A percentile compares a stretch with the other conserved stretches of the same genome.
Conservation (phyloP, 1,140 invertebrate species). For the Rhagoletis zephyria region DNA sequence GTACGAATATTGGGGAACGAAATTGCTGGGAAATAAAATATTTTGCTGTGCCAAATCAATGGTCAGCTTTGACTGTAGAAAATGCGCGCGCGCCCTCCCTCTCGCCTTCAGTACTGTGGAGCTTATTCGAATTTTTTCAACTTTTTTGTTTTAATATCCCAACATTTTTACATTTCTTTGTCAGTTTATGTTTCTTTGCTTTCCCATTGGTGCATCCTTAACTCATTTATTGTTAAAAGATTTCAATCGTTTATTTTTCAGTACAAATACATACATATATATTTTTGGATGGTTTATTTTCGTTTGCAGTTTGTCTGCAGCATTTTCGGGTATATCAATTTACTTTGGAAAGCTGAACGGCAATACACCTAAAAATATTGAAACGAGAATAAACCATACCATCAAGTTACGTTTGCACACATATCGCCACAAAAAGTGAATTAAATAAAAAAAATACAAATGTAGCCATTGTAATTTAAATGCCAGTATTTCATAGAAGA, state of each 20-base stretch:
- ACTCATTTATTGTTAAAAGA: slow-evolving; percentile 46
- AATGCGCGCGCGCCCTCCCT: not conserved
- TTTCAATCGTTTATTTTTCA: not conserved
- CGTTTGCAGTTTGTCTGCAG: not conserved
- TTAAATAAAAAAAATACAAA: too few species aligned
- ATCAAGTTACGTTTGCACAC: too few species aligned
- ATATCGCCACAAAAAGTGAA: too few species aligned
- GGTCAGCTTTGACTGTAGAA: slow-evolving; percentile 6
- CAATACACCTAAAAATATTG: not conserved
- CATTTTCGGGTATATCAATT: not conserved
- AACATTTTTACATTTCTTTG: not conserved
- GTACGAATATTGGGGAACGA: not conserved
- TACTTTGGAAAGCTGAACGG: not conserved
- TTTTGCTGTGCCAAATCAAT: slow-evolving; percentile 15
- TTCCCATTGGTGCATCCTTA: slow-evolving; percentile 25
- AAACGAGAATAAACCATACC: too few species aligned
- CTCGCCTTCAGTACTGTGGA: too few species aligned
- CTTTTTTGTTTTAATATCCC: not conserved
- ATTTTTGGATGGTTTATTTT: not conserved
- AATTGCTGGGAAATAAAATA: slow-evolving; percentile 12
- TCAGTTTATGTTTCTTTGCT: not conserved
- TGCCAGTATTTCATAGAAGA: too few species aligned
- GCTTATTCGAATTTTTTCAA: not conserved
- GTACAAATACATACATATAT: not conserved
- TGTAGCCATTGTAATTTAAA: too few species aligned